These are phyloP conservation scores for Phaonia tiefii DNA, from an alignment of 2,888 invertebrate species.

Conservation along the genomic window DNA sequence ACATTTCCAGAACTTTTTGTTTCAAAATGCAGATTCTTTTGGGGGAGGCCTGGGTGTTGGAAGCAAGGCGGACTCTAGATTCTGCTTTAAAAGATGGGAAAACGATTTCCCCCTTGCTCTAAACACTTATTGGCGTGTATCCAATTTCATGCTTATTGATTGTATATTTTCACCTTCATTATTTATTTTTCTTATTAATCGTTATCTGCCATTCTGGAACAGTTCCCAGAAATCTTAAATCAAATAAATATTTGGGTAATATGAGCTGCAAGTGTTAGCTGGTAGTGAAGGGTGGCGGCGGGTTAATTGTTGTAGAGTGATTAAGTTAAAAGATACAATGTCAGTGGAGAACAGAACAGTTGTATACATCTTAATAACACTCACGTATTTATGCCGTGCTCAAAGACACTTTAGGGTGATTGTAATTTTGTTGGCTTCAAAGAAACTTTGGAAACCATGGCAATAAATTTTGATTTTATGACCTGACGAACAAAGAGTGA, in stretches of 20 bases:
- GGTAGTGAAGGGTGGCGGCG: not conserved
- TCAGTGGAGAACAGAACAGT: too few relatives aligned
- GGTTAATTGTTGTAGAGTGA: conserved; percentile 40
- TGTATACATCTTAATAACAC: too few relatives aligned
- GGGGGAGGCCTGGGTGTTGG: not conserved
- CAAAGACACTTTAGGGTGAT: too few relatives aligned
- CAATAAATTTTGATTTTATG: too few relatives aligned
- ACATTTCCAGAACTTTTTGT: conserved; percentile 18
- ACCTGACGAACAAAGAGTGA: too few relatives aligned
- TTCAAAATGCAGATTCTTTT: not conserved
- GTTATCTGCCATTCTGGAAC: conserved; percentile 41
- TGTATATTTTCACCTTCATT: conserved; percentile 31
- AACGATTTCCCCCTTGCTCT: not conserved
- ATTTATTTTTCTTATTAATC: conserved; percentile 45
- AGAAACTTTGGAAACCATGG: too few relatives aligned
- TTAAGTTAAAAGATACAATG: conserved; percentile 17
- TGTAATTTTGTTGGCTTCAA: too few relatives aligned
- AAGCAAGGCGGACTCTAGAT: not conserved
- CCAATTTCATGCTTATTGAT: conserved; percentile 40
- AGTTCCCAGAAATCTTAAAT: too few relatives aligned
- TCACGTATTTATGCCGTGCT: too few relatives aligned
- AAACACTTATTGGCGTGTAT: not conserved
- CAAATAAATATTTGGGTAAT: too few relatives aligned
- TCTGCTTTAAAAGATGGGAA: not conserved
- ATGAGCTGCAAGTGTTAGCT: too few relatives aligned